Percentiles rank a stretch among this genome's conserved stretches.
Conservation (phyloP, 2,888 invertebrate genomes). For the Drosophila monieri region DNA sequence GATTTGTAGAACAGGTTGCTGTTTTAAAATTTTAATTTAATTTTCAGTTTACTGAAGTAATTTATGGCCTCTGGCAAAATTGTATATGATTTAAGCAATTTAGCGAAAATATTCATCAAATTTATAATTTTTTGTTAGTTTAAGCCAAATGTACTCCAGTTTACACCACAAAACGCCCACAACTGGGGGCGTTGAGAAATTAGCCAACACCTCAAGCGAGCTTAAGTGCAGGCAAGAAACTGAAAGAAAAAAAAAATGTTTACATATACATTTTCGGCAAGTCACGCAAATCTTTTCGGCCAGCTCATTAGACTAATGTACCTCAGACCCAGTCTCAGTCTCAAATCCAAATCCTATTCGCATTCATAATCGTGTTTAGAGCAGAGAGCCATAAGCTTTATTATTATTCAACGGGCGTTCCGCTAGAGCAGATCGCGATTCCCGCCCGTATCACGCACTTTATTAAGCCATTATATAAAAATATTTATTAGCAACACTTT, state of each 20-base stretch:
- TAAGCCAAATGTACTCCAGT: conserved; percentile 19
- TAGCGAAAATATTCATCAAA: neutral
- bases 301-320: conserved; percentile 70
- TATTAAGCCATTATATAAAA: conserved; percentile 71
- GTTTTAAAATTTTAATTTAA: neutral
- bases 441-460: conserved; percentile 62
- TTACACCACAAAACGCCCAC: conserved; percentile 35
- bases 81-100: conserved; percentile 4
- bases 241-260: neutral
- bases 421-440: conserved; percentile 48
- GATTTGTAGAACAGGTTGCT: conserved; percentile 8
- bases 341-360: conserved; percentile 48
- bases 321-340: conserved; percentile 43
- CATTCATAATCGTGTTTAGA: conserved; percentile 50
- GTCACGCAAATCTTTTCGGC: conserved; percentile 65
- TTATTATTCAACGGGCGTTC: conserved; percentile 67
- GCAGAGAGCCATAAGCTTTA: conserved; percentile 45
- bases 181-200: conserved; percentile 24
- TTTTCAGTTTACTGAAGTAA: neutral
- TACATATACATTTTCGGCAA: conserved; percentile 32
- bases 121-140: conserved; percentile 5
- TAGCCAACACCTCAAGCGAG: conserved; percentile 34
- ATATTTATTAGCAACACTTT: conserved; percentile 63
- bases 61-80: conserved; percentile 6
- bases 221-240: conserved; percentile 24